Evolutionary conservation across 2,888 invertebrate species (phyloP), one percentile per base, ranked within the genome.

Genomic region (Oscheius onirici): DNA sequence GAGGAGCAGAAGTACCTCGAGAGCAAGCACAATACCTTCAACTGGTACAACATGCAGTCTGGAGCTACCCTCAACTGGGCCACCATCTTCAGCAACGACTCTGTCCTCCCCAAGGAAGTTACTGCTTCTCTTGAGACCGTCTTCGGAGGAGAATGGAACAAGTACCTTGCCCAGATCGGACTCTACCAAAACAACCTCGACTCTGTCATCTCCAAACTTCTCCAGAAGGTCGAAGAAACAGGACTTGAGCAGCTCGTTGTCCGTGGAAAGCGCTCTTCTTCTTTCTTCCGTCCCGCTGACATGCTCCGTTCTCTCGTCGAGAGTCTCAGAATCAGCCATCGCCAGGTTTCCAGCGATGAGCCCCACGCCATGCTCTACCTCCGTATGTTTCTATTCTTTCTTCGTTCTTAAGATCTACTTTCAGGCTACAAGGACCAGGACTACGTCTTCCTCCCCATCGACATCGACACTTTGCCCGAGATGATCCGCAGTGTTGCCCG

Each of bases 381-480:
- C 69, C 76, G 81, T 34, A 34, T 34, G 34, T 34, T 34, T 34
- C 34, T 34, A 8, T 34, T 34, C 5, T 3, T 34, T 34, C 34
- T n/a, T n/a, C 34, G 34, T 34, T 34, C 8, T 3, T 3, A 34
- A 34, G 8, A 34, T 34, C 5, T 34, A 6, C 3, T 34, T 34
- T 34, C 8, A 34, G 34, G 34, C 77, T 49, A 74, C 79, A 75
- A 75, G 41, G 80, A 83, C 70, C 73, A 86, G 73, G 86, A 87
- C 73, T 76, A 75, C 73, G 83, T 79, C 52, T 76, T 86, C 72
- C 69, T 86, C 67, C 83, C 85, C 54, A 51, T 87, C 60, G 82
- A 79, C 51, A 74, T 76, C 26, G 77, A 84, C 63, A 71, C 65
- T 26, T 52, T 84, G 54, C 75, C 78, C 49, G 74, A 95, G 44